These are phyloP conservation scores for Alcedo atthis DNA, from an alignment of 2,797 vertebrate genomes.

Conservation along the genomic window DNA sequence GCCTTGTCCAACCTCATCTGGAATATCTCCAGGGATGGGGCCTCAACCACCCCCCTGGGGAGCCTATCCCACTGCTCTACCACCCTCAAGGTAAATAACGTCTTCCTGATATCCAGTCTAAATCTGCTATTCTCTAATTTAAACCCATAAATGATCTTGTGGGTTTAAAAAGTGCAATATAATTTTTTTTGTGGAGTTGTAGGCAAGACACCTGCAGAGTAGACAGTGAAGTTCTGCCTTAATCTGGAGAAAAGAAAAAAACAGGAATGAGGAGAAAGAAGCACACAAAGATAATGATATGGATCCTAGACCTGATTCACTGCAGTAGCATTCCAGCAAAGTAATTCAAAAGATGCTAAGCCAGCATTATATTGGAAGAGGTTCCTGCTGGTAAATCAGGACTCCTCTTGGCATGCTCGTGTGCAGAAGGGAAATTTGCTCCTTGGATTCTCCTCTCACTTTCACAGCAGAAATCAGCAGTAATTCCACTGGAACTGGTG, in stretches of 20 bases:
- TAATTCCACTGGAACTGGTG: conserved; percentile 40
- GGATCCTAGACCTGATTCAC: conserved; percentile 4
- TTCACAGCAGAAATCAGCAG: conserved; percentile 46
- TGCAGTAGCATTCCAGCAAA: conserved; percentile 29
- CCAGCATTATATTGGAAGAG: conserved; percentile 28
- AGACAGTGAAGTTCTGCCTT: background rate
- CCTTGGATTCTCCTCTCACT: conserved; percentile 30
- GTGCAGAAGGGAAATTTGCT: conserved; percentile 40
- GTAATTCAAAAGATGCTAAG: conserved; percentile 57
- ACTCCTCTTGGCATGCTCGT: conserved; percentile 21
- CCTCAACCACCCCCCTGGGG: too few relatives aligned
- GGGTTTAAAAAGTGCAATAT: background rate
- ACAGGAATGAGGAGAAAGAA: background rate
- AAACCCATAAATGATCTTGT: background rate
- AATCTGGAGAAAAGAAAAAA: background rate
- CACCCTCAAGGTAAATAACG: too few relatives aligned
- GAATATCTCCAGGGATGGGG: too few relatives aligned
- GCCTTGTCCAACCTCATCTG: too few relatives aligned
- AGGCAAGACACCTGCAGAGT: background rate
- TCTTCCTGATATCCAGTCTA: too few relatives aligned
- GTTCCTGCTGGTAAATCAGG: conserved; percentile 38
- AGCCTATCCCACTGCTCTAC: too few relatives aligned
- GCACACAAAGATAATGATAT: background rate
- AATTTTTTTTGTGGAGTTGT: background rate
- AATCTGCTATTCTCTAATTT: too few relatives aligned